These are phyloP conservation scores for Vultur gryphus DNA, from an alignment of 2,797 vertebrate species.

Conservation along the genomic window DNA sequence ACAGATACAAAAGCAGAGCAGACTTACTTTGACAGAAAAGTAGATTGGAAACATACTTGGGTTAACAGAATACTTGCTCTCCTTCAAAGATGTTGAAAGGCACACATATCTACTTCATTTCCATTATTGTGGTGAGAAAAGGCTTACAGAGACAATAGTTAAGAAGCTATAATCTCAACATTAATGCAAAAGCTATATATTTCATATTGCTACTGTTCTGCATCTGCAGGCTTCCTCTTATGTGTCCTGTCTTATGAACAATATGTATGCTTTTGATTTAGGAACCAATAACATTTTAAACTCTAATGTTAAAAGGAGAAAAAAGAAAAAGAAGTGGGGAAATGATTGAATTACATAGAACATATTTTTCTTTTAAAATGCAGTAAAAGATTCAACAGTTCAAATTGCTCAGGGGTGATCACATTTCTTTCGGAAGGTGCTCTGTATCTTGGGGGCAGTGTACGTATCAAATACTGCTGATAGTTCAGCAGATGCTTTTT, in stretches of 20 bases:
- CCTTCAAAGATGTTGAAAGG: background rate
- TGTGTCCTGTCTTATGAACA: background rate
- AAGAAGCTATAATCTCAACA: background rate
- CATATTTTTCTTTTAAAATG: constrained; percentile 27
- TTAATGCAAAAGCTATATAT: background rate
- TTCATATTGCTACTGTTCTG: constrained; percentile 14
- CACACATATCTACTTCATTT: background rate
- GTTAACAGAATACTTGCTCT: background rate
- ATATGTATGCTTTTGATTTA: constrained; percentile 47
- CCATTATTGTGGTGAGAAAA: background rate
- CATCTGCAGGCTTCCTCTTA: background rate
- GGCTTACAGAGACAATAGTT: background rate
- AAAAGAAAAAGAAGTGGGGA: background rate
- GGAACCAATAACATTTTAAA: background rate
- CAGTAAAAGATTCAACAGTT: constrained; percentile 30
- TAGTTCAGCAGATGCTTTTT: constrained; percentile 48
- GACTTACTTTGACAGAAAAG: background rate
- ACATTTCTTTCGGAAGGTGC: constrained; percentile 39
- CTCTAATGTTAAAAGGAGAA: background rate
- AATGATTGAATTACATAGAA: constrained; percentile 53
- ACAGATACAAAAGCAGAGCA: background rate
- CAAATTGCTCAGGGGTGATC: constrained; percentile 1
- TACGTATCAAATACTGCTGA: constrained; percentile 32
- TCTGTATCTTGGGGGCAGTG: background rate
- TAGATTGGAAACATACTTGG: background rate